Evolutionary conservation across 2,888 invertebrate genomes (phyloP), one percentile per base, ranked within the genome.

Genomic region (Phortica okadai): DNA sequence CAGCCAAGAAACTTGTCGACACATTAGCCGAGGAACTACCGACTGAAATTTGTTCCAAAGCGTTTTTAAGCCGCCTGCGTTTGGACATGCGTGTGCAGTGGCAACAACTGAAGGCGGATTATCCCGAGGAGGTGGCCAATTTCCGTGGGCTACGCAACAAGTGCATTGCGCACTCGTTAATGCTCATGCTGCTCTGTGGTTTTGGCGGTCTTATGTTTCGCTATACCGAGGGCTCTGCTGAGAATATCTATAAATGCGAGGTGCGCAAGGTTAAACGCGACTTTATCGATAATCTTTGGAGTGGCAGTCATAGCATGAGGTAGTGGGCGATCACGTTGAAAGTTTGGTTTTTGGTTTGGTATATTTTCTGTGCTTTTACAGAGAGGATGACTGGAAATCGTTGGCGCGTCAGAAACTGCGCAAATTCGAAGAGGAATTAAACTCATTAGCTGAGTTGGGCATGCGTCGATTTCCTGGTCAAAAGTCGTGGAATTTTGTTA

Each of bases 371-470:
- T 8, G 33, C 3, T 62, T 45, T 89, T 91, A 95, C 90, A 93
- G 95, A 75, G 97, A 97, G 90, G 97, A 97, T 73, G 97, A 97
- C 88, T 97, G 97, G 97, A 97, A 97, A 88, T 95, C 95, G 11
- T 93, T 96, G 92, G 97, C 97, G 0, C 93, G 97, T 76, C 94
- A 94, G 82, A 95, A 95, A 89, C 91, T 98, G 74, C 94, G 95
- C 89, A 95, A 95, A 80, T 98, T 98, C 89, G 98, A 98, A 90
- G 95, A 96, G 80, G 96, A 97, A 88, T 92, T 98, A 50, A 96
- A 97, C 85, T 93, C 93, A 0, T 96, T 97, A 0, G 96, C 96
- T 86, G 96, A 97, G 89, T 95, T 96, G 33, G 97, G 97, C 0
- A 94, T 97, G 78, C 95, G 95, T 41, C 94, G 95, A 0, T 96